phyloP scores from a whole-genome alignment of 2,888 invertebrate genomes.

The Ptilodon capucinus region DNA sequence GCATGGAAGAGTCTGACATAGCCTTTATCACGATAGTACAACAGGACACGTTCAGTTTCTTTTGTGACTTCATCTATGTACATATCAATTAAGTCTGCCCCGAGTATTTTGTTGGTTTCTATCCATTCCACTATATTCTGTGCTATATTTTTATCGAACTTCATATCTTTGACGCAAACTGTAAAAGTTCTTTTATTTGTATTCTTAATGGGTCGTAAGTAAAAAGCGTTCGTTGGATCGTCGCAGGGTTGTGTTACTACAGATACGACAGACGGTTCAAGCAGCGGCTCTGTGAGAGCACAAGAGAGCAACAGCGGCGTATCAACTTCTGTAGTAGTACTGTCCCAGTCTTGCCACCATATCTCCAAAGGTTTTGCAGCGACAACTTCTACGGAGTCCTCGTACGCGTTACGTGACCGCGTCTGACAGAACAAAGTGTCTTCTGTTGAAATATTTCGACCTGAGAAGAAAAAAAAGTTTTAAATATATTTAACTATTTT shows the following conservation, averaged over 20 bases:
- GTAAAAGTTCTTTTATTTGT: slow-evolving; percentile 76
- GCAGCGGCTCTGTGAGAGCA: slow-evolving; percentile 76
- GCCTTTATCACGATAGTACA: slow-evolving; percentile 79
- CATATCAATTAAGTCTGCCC: slow-evolving; percentile 85
- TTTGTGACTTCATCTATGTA: slow-evolving; percentile 84
- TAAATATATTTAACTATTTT: too few relatives aligned
- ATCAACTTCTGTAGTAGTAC: slow-evolving; percentile 61
- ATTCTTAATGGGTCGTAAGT: slow-evolving; percentile 42
- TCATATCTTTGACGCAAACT: slow-evolving; percentile 88
- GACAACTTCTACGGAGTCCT: slow-evolving; percentile 76
- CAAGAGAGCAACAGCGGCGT: slow-evolving; percentile 85
- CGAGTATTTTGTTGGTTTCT: slow-evolving; percentile 85
- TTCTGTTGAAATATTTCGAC: slow-evolving; percentile 62
- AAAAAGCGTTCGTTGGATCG: slow-evolving; percentile 66
- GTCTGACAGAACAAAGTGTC: slow-evolving; percentile 81
- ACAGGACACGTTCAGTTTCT: slow-evolving; percentile 78
- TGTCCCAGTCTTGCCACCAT: slow-evolving; percentile 85
- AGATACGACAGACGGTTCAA: slow-evolving; percentile 67
- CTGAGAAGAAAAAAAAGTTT: slow-evolving; percentile 49
- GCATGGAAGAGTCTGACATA: slow-evolving; percentile 76
- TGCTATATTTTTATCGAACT: slow-evolving; percentile 85
- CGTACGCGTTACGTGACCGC: slow-evolving; percentile 56
- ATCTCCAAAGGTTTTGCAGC: slow-evolving; percentile 83
- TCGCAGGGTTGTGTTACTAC: slow-evolving; percentile 79
- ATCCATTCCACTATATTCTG: slow-evolving; percentile 87